Conservation (phyloP, 2,113 vertebrate species). For the Forbesichthys papilliferus region DNA sequence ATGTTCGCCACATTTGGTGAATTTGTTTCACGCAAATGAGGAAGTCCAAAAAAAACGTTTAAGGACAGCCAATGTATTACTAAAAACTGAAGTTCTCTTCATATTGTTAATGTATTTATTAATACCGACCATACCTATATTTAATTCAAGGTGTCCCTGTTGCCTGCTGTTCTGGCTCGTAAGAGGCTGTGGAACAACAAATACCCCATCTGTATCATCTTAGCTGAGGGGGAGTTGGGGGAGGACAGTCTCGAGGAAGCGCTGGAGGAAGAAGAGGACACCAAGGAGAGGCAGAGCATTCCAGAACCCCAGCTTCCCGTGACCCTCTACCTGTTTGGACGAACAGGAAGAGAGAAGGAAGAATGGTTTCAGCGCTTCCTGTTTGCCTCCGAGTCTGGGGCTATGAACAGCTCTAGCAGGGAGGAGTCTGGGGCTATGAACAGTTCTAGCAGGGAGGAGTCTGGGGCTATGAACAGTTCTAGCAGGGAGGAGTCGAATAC, state of each 20-base stretch:
- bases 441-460: slow-evolving; percentile 22
- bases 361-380: slow-evolving; percentile 85
- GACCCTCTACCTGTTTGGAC: slow-evolving; percentile 81
- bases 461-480: slow-evolving; percentile 20
- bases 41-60: too few species aligned
- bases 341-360: slow-evolving; percentile 85
- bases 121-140: background rate
- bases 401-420: slow-evolving; percentile 22
- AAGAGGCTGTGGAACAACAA: slow-evolving; percentile 88
- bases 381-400: slow-evolving; percentile 57
- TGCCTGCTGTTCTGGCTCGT: slow-evolving; percentile 79
- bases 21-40: too few species aligned
- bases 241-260: slow-evolving; percentile 55
- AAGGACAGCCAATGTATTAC: too few species aligned
- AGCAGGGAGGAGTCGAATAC: slow-evolving; percentile 27
- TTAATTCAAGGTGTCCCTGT: slow-evolving; percentile 76
- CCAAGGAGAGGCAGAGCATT: slow-evolving; percentile 6
- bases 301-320: slow-evolving; percentile 36
- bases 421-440: too few species aligned
- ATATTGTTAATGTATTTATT: background rate
- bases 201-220: slow-evolving; percentile 83
- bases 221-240: slow-evolving; percentile 57
- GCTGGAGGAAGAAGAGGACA: slow-evolving; percentile 31
- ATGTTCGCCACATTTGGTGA: too few species aligned
- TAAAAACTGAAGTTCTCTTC: background rate